Base-by-base conservation (phyloP, 2,797 vertebrate genomes). In the Lagorchestes hirsutus region DNA sequence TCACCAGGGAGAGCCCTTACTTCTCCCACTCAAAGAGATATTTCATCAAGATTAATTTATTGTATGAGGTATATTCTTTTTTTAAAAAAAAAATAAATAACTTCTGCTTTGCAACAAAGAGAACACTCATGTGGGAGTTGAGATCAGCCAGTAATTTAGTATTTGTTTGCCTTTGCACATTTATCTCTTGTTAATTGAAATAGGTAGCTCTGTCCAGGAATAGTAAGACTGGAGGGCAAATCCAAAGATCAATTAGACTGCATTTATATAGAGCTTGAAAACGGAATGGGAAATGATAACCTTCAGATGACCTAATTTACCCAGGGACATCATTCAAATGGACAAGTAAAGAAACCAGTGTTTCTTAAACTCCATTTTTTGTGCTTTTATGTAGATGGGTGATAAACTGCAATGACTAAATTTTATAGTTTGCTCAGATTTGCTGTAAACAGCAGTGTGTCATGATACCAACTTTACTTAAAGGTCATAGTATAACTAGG, bases 141-240 rank as follows among this genome's bases (percentile, higher is more conserved):
- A 92, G 28, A 24, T 97, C 93, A 92, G 56, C 92, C 92, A 91
- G 10, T 90, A 92, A 54, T 94, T 93, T 95, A 92, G 46, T 96
- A 10, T 54, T 91, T 93, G 58, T 94, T 93, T 95, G 91, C 95
- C 92, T 96, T 92, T 94, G 74, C 96, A 90, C 96, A 95, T 94
- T 55, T 22, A 27, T 87, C 34, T 94, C 18, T 62, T 28, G 54
- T 1, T 92, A 94, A 87, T 96, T 95, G 93, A 55, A 95, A 0
- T 56, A 93, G 92, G 93, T 58, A 96, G 54, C 27, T 94, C 13
- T 96, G 52, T 56, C 92, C 50, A 50, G 55, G 50, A 95, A 93
- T 54, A 93, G 40, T 40, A 52, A 93, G 34, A 90, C 1, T 90
- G 55, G 54, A 50, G 92, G 94, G 22, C 93, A 92, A 56, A 57